Percentiles rank a stretch among this genome's conserved stretches.
These are phyloP conservation scores for Oscarella lobularis DNA, from an alignment of 37 sponge, comb jelly and placozoan genomes.

Conservation along the genomic window DNA sequence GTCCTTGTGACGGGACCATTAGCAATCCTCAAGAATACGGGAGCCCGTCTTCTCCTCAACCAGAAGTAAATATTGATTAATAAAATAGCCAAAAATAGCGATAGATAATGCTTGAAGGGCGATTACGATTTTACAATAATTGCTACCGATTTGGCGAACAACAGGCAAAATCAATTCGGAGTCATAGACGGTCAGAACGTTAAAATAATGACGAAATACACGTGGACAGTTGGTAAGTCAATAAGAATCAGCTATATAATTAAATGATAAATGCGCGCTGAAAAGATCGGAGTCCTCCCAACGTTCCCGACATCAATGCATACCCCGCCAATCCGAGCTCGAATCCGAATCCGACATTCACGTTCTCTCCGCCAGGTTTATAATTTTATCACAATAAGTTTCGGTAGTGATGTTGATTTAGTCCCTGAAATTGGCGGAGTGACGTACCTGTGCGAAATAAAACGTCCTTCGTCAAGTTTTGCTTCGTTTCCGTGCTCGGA, in stretches of 20 bases:
- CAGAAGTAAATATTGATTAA: not conserved
- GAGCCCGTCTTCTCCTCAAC: not conserved
- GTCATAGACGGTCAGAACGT: not conserved
- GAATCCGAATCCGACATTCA: not conserved
- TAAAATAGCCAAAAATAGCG: not conserved
- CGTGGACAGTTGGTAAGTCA: conserved; percentile 2
- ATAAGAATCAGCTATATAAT: no score
- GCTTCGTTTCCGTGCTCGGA: not conserved
- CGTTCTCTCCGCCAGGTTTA: not conserved
- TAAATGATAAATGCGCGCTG: no score
- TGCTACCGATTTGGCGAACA: not conserved
- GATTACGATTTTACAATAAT: not conserved
- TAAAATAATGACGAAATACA: not conserved
- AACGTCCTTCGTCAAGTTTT: not conserved
- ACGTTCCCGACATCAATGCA: not conserved
- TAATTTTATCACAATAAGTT: not conserved
- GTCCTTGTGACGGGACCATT: not conserved
- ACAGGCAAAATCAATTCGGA: not conserved
- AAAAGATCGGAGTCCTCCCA: not conserved
- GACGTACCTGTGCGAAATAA: not conserved
- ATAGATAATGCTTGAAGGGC: not conserved
- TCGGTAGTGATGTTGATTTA: not conserved
- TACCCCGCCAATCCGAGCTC: not conserved
- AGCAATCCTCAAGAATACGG: not conserved
- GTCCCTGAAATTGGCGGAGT: not conserved